Evolutionary conservation across 2,113 vertebrate species (phyloP).

Genomic region (Pontoporia blainvillei): DNA sequence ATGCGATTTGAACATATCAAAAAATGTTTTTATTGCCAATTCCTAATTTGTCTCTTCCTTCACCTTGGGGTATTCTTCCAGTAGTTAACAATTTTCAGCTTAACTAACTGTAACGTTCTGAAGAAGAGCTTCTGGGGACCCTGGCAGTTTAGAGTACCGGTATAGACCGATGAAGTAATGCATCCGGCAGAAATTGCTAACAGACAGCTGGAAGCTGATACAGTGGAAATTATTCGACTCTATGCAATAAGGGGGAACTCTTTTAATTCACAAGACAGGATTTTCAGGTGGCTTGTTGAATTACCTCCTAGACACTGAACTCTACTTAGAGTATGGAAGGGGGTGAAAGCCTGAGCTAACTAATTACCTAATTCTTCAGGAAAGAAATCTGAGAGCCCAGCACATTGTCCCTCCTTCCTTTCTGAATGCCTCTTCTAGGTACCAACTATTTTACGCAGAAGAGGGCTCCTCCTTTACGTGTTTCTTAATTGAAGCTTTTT

Average conservation of each 20-base stretch:
- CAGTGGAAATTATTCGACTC: neutral
- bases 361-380: slow-evolving; percentile 27
- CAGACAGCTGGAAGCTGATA: neutral
- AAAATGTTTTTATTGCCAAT: neutral
- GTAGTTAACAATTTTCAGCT: slow-evolving; percentile 25
- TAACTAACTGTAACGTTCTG: neutral
- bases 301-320: slow-evolving; percentile 40
- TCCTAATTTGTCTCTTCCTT: neutral
- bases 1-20: neutral
- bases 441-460: neutral
- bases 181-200: neutral
- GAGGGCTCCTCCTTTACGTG: neutral
- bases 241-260: neutral
- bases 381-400: neutral
- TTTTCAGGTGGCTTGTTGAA: slow-evolving; percentile 12
- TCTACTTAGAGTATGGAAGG: neutral
- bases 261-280: neutral
- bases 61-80: neutral
- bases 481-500: neutral
- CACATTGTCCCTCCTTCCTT: neutral
- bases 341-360: neutral
- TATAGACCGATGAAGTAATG: neutral
- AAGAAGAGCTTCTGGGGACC: neutral
- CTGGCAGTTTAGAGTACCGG: neutral
- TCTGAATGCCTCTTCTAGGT: neutral